Base-by-base conservation (phyloP, 1,140 invertebrate species). In the Euwallacea similis region DNA sequence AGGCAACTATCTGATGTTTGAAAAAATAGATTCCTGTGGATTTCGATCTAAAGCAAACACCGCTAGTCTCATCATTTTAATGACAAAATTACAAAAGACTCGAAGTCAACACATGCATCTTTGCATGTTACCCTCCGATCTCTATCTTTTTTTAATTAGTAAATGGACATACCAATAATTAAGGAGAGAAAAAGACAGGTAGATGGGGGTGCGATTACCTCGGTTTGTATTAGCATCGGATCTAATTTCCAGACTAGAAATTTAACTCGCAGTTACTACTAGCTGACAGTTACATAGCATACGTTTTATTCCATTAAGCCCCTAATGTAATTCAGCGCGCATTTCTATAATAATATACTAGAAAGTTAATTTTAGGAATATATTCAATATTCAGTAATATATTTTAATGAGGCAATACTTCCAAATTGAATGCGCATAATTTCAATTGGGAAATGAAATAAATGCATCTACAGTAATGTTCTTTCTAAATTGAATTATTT, bases 91-190 rank as follows among this genome's bases (percentile, higher is more conserved):
- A 69, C 67, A 70, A 70, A 70, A 59, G 60, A 64, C 61, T 64
- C 58, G 53, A 58, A 70, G 68, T 66, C 70, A 63, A 55, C 59
- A 68, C 71, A 72, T 72, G 71, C 71, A 72, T 72, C 65, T 67
- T 72, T 67, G 71, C 71, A 72, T 72, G 71, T 72, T 60, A 47
- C 43, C 41, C 15, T n/a, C 42, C 59, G 71, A 72, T 72, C 10
- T 21, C 43, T 63, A 72, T 72, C 71, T 65, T 72, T 72, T 72
- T 68, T 72, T 72, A 72, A 72, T 72, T 72, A 72, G 61, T 44
- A 66, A 72, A 72, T 68, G 71, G 66, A 67, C 54, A 72, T 72
- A 65, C 71, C 71, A 68, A 68, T 71, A 71, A 71, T 71, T 66
- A 71, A 58, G 42, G 7, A 7, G 58, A 71, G 60, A 70, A 70